These are phyloP conservation scores for Colletes gigas DNA, from an alignment of 1,140 invertebrate species.

Conservation along the genomic window DNA sequence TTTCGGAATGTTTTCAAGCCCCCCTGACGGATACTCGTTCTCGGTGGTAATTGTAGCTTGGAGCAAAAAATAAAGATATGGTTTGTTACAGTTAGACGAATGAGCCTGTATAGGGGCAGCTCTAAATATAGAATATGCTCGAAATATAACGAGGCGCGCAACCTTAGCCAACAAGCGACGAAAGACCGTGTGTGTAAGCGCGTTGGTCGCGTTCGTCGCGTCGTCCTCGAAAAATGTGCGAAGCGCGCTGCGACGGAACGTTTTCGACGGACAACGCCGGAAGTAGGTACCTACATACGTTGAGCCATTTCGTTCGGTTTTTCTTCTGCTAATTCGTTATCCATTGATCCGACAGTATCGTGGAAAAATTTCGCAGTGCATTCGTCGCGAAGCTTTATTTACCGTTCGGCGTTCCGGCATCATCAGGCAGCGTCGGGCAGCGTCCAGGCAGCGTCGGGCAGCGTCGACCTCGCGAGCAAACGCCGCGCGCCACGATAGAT, in stretches of 20 bases:
- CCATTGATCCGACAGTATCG: not conserved
- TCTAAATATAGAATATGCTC: constrained; percentile 79
- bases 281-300: not conserved
- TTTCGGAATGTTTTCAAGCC: too few relatives aligned
- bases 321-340: not conserved
- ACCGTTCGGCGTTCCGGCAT: not conserved
- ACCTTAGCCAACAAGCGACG: constrained; percentile 47
- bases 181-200: constrained; percentile 22
- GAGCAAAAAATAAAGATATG: too few relatives aligned
- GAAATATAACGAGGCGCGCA: constrained; percentile 77
- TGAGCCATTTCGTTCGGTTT: not conserved
- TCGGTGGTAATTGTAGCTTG: too few relatives aligned
- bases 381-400: not conserved
- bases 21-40: too few relatives aligned
- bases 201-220: constrained; percentile 20
- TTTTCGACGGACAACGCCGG: constrained; percentile 8
- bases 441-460: not conserved
- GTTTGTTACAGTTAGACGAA: too few relatives aligned
- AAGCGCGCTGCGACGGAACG: constrained; percentile 10
- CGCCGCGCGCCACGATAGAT: constrained; percentile 6
- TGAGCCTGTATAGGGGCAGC: constrained; percentile 41
- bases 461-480: constrained; percentile 1
- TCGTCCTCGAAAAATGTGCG: constrained; percentile 44
- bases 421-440: too few relatives aligned
- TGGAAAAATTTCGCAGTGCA: not conserved